Base-by-base conservation (phyloP, 1,140 invertebrate genomes). In the Drosophila elegans region DNA sequence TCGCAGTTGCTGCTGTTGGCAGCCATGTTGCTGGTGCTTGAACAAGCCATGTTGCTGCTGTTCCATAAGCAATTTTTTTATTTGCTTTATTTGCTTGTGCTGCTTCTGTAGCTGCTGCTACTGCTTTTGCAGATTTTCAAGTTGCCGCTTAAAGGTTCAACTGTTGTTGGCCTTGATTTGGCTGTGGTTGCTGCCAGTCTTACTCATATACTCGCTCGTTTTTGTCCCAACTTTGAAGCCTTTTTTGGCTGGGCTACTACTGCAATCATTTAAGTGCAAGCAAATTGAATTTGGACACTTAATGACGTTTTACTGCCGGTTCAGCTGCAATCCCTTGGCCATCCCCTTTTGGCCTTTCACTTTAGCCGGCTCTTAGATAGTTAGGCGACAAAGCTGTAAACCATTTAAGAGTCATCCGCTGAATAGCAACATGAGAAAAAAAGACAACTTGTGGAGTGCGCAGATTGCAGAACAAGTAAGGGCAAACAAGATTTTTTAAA, bases 251-350 rank as follows among this genome's bases (percentile, higher is more conserved):
- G 42, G 16, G 42, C 21, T 25, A 12, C 44, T 46, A 25, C 69
- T 69, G 64, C 51, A 69, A 56, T 48, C 75, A 61, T 71, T 72
- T 73, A 77, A 86, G 61, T 82, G 83, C 74, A 86, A 53, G 62
- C 62, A 88, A 86, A 86, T 86, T 80, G 74, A 86, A 86, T 86
- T 86, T 79, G 57, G 71, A 66, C 62, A 71, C 82, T 80, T 86
- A 78, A 85, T 71, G 61, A 63, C 56, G 59, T n/a, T 48, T 48
- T 62, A n/a, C 52, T 34, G 38, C 53, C 16, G n/a, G 64, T 61
- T 67, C 64, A 67, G 61, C 29, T 34, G 34, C 16, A 54, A 49
- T 32, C 51, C 29, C 39, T 27, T 52, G 13, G 36, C 9, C 9
- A 11, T 38, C 36, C 36, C 36, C 11, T 46, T 39, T 60, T 54